Percentiles rank a stretch among this genome's conserved stretches.
Evolutionary conservation across 2,888 invertebrate species (phyloP).

Genomic region (Zygogramma bicolorata): DNA sequence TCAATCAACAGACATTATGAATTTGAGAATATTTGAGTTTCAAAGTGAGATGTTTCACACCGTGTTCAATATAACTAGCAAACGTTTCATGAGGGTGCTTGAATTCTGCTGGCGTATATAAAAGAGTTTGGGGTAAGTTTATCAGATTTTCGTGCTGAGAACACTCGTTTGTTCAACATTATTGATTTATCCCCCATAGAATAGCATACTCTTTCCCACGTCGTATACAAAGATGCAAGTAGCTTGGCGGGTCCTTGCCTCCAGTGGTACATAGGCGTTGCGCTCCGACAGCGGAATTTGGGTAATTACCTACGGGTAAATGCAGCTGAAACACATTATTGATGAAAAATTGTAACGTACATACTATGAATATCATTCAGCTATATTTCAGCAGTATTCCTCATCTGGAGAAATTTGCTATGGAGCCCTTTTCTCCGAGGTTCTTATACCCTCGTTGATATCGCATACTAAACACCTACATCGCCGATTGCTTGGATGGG

Average conservation of each 20-base stretch:
- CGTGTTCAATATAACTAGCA: neutral
- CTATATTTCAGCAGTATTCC: no score
- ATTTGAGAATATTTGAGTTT: no score
- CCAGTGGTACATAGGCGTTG: neutral
- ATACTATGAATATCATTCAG: no score
- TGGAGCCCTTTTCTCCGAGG: no score
- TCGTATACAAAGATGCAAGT: slow-evolving; percentile 44
- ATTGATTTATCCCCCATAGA: slow-evolving; percentile 61
- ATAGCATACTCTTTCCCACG: slow-evolving; percentile 53
- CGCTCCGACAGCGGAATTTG: neutral
- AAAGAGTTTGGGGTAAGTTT: slow-evolving; percentile 43
- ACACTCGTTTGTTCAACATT: slow-evolving; percentile 55
- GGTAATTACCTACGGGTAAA: neutral
- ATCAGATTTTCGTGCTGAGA: slow-evolving; percentile 63
- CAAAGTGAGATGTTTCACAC: neutral
- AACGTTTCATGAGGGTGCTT: slow-evolving; percentile 38
- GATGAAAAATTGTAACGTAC: no score
- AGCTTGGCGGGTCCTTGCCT: neutral
- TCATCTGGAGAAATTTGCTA: no score
- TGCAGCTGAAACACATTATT: no score
- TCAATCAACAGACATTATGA: no score
- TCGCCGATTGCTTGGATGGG: no score
- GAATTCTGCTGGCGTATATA: slow-evolving; percentile 39
- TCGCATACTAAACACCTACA: no score
- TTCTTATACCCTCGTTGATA: no score